These are phyloP conservation scores for Eupithecia subumbrata DNA, from an alignment of 2,888 invertebrate genomes.

Conservation along the genomic window DNA sequence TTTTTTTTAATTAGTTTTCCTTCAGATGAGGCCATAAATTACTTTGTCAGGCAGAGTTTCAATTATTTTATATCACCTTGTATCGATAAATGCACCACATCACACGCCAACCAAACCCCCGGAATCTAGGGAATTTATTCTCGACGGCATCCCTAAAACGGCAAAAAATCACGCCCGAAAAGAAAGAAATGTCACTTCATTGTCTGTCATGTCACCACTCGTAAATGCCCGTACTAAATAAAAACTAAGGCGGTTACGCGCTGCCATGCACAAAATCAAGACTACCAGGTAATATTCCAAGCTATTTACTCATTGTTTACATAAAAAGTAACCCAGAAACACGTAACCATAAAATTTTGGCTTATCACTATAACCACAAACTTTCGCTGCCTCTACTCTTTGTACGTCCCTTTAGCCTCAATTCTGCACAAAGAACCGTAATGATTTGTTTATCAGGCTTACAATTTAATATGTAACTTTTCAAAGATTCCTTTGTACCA, in stretches of 20 bases:
- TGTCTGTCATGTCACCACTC: constrained; percentile 76
- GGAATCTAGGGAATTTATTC: constrained; percentile 3
- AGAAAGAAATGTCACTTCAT: constrained; percentile 38
- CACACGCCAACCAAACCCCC: neutral
- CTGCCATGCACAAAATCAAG: constrained; percentile 83
- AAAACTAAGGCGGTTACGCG: constrained; percentile 69
- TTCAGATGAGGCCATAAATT: no score
- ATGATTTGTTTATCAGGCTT: neutral
- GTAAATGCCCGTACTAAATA: constrained; percentile 76
- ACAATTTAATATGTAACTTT: constrained; percentile 22
- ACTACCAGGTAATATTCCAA: constrained; percentile 67
- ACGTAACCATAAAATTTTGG: constrained; percentile 46
- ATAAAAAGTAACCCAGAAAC: constrained; percentile 13
- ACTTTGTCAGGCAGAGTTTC: no score
- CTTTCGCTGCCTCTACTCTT: constrained; percentile 11
- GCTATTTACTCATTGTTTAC: constrained; percentile 20
- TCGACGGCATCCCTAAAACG: constrained; percentile 16
- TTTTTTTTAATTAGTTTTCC: no score
- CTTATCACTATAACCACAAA: constrained; percentile 73
- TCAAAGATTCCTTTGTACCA: neutral
- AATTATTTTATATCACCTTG: no score
- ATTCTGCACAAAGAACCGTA: neutral
- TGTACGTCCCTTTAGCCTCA: constrained; percentile 11
- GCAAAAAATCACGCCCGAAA: constrained; percentile 33
- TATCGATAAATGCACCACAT: neutral